Evolutionary conservation across 2,797 vertebrate genomes (phyloP).

Genomic region (Anguilla anguilla): DNA sequence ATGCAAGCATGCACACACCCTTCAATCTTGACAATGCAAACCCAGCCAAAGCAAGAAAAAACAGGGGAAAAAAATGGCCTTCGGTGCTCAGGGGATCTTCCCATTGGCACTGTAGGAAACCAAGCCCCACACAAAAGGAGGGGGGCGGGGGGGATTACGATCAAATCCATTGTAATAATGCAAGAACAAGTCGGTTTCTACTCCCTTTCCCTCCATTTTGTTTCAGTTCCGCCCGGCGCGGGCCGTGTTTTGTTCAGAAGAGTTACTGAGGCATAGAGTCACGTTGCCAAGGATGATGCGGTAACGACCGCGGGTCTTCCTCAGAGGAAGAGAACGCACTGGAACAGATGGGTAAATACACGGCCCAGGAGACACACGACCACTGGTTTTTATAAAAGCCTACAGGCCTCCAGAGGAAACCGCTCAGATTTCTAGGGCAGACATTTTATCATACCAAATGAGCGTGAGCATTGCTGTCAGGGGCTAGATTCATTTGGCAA

Average conservation of each 20-base stretch:
- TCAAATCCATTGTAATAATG: conserved; percentile 21
- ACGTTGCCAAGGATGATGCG: background rate
- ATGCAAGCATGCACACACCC: background rate
- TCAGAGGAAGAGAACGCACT: conserved; percentile 21
- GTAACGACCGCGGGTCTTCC: conserved; percentile 22
- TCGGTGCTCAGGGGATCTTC: background rate
- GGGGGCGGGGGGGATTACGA: background rate
- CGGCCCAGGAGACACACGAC: conserved; percentile 27
- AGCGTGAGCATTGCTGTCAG: background rate
- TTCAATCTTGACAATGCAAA: background rate
- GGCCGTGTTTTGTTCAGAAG: background rate
- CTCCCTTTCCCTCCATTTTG: background rate
- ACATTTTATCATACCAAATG: background rate
- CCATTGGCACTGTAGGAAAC: background rate
- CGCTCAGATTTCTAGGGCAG: background rate
- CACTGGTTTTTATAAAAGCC: conserved; percentile 22
- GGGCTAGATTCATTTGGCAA: background rate
- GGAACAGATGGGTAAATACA: conserved; percentile 39
- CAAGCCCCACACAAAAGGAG: background rate
- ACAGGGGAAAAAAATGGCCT: background rate
- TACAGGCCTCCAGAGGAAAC: conserved; percentile 18
- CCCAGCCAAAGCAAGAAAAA: background rate
- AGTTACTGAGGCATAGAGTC: conserved; percentile 10
- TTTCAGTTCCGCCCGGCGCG: background rate
- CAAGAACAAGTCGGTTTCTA: conserved; percentile 22